Base-by-base conservation (phyloP, 2,113 vertebrate genomes). In the Azemiops feae region DNA sequence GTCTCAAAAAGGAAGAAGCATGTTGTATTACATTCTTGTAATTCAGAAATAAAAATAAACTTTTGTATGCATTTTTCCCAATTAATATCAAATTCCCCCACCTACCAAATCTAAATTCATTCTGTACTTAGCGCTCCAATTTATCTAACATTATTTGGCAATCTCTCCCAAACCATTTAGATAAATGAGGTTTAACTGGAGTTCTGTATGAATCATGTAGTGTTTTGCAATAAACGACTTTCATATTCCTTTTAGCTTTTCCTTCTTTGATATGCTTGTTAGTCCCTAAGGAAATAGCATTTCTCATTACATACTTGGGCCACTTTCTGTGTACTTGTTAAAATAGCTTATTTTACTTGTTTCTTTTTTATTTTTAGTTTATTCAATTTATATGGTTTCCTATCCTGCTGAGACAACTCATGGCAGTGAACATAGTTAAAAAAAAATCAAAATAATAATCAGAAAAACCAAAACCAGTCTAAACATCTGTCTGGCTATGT, bases 121-220 rank as follows among this genome's bases (percentile, higher is more conserved):
- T 39, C 12, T 58, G 18, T 85, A 85, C 85, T 85, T 89, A 89
- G 88, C 45, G 39, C 53, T 93, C 53, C 43, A 90, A 58, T 85
- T 93, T 93, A 86, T 89, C 74, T 93, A 81, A 90, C 50, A 86
- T 93, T 85, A 30, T 60, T 85, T 93, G 92, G 69, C 92, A 85
- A 16, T 90, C 43, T 8, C 54, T 58, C 88, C 22, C 88, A 89
- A 81, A 55, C 88, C 92, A 86, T 93, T 90, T 90, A 93, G 88
- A 93, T 85, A 89, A 93, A 93, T 93, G 88, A 93, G 87, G 50
- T 92, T 92, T 85, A 52, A 43, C 69, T 58, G 88, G 45, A 89
- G 85, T 89, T 89, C 45, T 58, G 22, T 27, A 57, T 85, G 53
- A 74, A 81, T 85, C 88, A 89, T 92, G 11, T 22, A 60, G 53